Base-by-base conservation (phyloP, 2,113 vertebrate genomes). In the Thunnus thynnus region DNA sequence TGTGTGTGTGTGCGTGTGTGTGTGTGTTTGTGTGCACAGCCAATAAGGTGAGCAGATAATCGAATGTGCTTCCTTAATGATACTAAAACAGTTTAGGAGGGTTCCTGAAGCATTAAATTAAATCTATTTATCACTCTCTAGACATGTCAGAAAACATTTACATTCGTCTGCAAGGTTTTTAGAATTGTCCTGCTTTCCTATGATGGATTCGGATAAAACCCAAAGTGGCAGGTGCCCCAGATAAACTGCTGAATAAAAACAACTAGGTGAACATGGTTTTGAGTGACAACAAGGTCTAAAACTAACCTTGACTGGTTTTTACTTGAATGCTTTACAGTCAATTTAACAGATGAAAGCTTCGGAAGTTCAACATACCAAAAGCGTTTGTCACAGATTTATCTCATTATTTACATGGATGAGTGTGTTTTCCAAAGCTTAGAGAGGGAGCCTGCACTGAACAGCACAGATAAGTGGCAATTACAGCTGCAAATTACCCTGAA, bases 331-430 rank as follows among this genome's bases (percentile, higher is more conserved):
- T 41, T 41, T 41, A 9, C 7, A 72, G 46, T 60, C 46, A 67
- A 6, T 60, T 78, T 62, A 75, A 36, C 46, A 75, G 46, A 62
- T 20, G 25, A 66, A 20, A 18, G 30, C 36, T 55, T 71, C 44
- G 36, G 18, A 62, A n/a, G 7, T 12, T 65, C 30, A 41, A 52
- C 56, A 78, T 68, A 52, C 47, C 63, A 32, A 8, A 71, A 46
- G 51, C 13, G 7, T 52, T 67, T n/a, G 12, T 13, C 60, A 70
- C 36, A 54, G 30, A 79, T 62, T 67, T 68, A 65, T 76, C 54
- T 66, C 46, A 76, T 80, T 63, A 63, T 60, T 77, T 79, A 79
- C 25, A 60, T 30, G 5, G 72, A 70, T 52, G 30, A 16, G n/a
- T 67, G 62, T 84, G 51, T 61, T 17, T 5, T 22, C 14, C 2